A percentile compares a stretch with the other conserved stretches of the same genome.
phyloP scores from a whole-genome alignment of 1,140 invertebrate species.

The Drosophila trapezifrons region DNA sequence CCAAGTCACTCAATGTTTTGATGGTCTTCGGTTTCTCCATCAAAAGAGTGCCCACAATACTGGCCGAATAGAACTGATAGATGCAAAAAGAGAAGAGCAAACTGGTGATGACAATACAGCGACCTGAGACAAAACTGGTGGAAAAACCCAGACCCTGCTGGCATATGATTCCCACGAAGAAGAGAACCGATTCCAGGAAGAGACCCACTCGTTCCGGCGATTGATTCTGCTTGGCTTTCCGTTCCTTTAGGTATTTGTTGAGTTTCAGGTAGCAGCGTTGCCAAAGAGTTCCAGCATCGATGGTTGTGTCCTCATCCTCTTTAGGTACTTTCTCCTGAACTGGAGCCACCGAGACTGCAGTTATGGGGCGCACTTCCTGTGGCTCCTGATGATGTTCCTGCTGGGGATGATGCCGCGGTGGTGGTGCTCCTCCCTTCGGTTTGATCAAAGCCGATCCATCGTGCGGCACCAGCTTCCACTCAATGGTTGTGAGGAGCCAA shows the following conservation, averaged over 20 bases:
- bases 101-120: constrained; percentile 87
- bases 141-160: constrained; percentile 85
- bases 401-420: constrained; percentile 30
- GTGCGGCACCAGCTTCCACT: constrained; percentile 67
- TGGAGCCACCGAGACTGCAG: constrained; percentile 1
- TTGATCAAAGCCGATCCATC: constrained; percentile 68
- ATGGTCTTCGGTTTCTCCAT: constrained; percentile 88
- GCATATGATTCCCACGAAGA: constrained; percentile 83
- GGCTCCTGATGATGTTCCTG: constrained; percentile 18
- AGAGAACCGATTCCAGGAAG: constrained; percentile 80
- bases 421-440: constrained; percentile 63
- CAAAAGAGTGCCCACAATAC: constrained; percentile 89
- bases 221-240: constrained; percentile 20
- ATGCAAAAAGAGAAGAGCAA: constrained; percentile 87
- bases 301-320: neutral
- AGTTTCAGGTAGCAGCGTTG: constrained; percentile 49
- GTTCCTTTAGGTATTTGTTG: constrained; percentile 43
- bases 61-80: constrained; percentile 90
- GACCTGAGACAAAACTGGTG: constrained; percentile 85
- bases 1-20: constrained; percentile 86
- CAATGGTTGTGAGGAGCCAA: constrained; percentile 75
- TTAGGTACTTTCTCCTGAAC: constrained; percentile 6
- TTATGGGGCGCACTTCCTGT: constrained; percentile 25
- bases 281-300: constrained; percentile 36
- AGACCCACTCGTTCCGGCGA: constrained; percentile 58